Percentiles rank a stretch among this genome's conserved stretches.
These are phyloP conservation scores for Candidula unifasciata DNA, from an alignment of 2,888 invertebrate species.

Conservation along the genomic window DNA sequence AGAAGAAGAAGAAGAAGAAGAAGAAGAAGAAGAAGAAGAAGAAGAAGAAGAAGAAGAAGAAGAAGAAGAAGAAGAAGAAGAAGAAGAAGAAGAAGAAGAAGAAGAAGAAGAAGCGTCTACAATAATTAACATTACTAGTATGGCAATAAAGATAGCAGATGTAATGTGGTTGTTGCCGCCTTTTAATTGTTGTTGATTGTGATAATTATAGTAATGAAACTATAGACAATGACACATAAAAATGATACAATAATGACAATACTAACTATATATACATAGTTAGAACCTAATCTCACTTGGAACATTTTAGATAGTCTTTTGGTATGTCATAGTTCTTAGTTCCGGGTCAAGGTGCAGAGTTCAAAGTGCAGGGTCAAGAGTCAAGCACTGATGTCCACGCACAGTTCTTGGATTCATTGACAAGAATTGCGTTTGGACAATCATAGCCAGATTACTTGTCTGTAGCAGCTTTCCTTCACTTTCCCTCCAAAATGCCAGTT, in stretches of 20 bases:
- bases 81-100: too few relatives aligned
- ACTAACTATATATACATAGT: neutral
- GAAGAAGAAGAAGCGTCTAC: too few relatives aligned
- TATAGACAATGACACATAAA: neutral
- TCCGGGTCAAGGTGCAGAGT: neutral
- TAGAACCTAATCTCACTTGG: neutral
- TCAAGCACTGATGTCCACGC: constrained; percentile 83
- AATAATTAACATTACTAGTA: neutral
- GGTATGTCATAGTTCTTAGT: neutral
- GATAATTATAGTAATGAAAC: neutral
- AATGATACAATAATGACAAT: neutral
- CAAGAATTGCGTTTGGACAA: constrained; percentile 85
- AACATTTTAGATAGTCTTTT: neutral
- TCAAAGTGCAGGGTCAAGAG: constrained; percentile 51
- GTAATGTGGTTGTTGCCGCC: neutral
- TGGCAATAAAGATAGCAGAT: neutral
- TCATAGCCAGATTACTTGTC: constrained; percentile 79
- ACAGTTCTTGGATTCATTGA: constrained; percentile 82
- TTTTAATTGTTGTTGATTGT: neutral
- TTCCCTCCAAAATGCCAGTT: neutral
- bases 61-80: too few relatives aligned
- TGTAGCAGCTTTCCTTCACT: neutral
- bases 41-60: too few relatives aligned
- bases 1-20: too few relatives aligned
- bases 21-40: too few relatives aligned